A percentile compares a stretch with the other conserved stretches of the same genome.
Evolutionary conservation across 2,113 vertebrate species (phyloP).

Genomic region (Chaenogobius annularis): DNA sequence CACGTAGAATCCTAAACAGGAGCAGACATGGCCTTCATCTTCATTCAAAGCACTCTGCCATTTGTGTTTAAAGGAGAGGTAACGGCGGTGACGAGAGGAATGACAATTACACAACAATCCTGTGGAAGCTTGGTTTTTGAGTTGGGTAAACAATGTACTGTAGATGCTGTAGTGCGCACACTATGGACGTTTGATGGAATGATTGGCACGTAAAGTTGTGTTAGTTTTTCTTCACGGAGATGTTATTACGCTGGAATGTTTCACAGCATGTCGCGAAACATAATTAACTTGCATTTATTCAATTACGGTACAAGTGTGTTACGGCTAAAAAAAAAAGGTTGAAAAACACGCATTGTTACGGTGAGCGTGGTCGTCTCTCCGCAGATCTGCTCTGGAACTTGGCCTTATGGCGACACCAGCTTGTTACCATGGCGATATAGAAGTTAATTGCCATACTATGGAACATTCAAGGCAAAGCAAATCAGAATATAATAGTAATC

Average conservation of each 20-base stretch:
- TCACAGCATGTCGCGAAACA: too few species aligned
- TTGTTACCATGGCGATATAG: too few species aligned
- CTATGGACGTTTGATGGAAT: neutral
- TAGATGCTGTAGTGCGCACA: neutral
- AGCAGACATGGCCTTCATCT: slow-evolving; percentile 35
- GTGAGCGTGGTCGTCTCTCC: neutral
- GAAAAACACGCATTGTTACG: neutral
- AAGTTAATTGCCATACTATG: neutral
- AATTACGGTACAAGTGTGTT: too few species aligned
- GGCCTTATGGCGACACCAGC: too few species aligned
- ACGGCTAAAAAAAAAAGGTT: neutral
- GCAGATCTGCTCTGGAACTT: neutral
- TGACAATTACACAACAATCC: neutral
- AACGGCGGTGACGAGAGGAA: slow-evolving; percentile 8
- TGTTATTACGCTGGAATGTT: too few species aligned
- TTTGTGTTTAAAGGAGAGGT: slow-evolving; percentile 35
- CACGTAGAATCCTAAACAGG: slow-evolving; percentile 22
- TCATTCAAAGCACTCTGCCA: slow-evolving; percentile 21
- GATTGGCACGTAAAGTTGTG: too few species aligned
- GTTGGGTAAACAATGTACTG: neutral
- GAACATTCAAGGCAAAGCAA: neutral
- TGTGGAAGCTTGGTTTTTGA: neutral
- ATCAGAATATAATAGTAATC: too few species aligned
- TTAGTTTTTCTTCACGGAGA: too few species aligned
- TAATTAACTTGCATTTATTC: too few species aligned